Percentiles rank a stretch among this genome's conserved stretches.
Evolutionary conservation across 2,113 vertebrate species (phyloP).

Genomic region (Pan troglodytes): NHGRI_mPanTro3-v2.1_pri NC_072418.2:42950001-42950500

Average conservation of each 20-base stretch:
- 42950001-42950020: slow-evolving; percentile 83
- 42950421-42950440: neutral
- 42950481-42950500: neutral
- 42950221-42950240: slow-evolving; percentile 70
- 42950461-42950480: neutral
- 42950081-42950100: slow-evolving; percentile 65
- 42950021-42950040: slow-evolving; percentile 78
- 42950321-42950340: neutral
- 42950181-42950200: slow-evolving; percentile 85
- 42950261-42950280: slow-evolving; percentile 73
- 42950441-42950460: neutral
- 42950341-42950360: neutral
- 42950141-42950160: slow-evolving; percentile 85
- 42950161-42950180: slow-evolving; percentile 82
- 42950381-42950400: neutral
- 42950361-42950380: neutral
- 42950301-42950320: neutral
- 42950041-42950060: slow-evolving; percentile 80
- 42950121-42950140: slow-evolving; percentile 78
- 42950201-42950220: slow-evolving; percentile 79
- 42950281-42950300: slow-evolving; percentile 77
- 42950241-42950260: slow-evolving; percentile 53
- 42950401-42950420: neutral
- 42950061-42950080: neutral
- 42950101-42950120: slow-evolving; percentile 87